A percentile compares a stretch with the other conserved stretches of the same genome.
These are phyloP conservation scores for Nemopilema nomurai DNA, from an alignment of 30 jellyfish, hydroid and myxozoan species.

Conservation along the genomic window DNA sequence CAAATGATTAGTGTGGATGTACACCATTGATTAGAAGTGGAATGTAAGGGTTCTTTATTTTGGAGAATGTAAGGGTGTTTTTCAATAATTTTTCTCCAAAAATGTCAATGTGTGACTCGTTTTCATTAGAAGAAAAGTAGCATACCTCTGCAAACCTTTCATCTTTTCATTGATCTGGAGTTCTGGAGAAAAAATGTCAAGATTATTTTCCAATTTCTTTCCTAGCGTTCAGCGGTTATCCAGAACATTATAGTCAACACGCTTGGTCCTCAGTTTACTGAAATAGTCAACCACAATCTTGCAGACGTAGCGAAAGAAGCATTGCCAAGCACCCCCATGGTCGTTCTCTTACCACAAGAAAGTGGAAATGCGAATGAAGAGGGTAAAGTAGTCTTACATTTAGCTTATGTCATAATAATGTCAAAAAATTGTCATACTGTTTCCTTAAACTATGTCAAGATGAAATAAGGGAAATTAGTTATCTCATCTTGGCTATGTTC, in stretches of 20 bases:
- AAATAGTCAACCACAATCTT: conserved; percentile 7
- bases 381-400: conserved; percentile 21
- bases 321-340: conserved; percentile 3
- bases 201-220: background rate
- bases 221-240: conserved; percentile 34
- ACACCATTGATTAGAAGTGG: no score
- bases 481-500: no score
- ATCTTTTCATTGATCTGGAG: no score
- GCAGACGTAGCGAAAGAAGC: conserved; percentile 11
- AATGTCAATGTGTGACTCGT: background rate
- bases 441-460: no score
- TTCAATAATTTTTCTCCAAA: background rate
- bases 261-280: conserved; percentile 71
- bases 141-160: no score
- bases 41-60: no score
- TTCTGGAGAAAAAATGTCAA: background rate
- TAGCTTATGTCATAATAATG: background rate
- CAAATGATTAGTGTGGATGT: no score
- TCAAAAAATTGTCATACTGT: no score
- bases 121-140: no score
- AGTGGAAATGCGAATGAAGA: background rate
- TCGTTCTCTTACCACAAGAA: conserved; percentile 36
- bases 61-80: no score
- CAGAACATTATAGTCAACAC: conserved; percentile 32
- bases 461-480: no score